A percentile compares a stretch with the other conserved stretches of the same genome.
Conservation (phyloP, 2,888 invertebrate genomes). For the Tromatobia lineatoria region DNA sequence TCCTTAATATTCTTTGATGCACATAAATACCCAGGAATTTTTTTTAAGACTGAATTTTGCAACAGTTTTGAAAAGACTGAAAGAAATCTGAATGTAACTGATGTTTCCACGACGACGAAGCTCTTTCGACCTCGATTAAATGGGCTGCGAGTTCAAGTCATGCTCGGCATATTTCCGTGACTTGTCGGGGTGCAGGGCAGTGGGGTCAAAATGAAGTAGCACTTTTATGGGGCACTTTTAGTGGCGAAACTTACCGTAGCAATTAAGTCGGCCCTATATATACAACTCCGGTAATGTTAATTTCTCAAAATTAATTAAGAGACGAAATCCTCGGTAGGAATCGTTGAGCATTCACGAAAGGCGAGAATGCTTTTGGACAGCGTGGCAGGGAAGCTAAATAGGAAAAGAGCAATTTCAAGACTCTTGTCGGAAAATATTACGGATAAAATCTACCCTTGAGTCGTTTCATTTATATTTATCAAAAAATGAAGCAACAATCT, state of each 20-base stretch:
- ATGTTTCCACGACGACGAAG: conserved; percentile 55
- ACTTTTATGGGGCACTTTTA: conserved; percentile 76
- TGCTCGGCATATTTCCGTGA: conserved; percentile 69
- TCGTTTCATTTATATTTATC: conserved; percentile 17
- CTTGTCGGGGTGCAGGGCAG: conserved; percentile 55
- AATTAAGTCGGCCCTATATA: conserved; percentile 76
- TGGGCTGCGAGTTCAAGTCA: conserved; percentile 61
- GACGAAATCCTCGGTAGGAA: conserved; percentile 72
- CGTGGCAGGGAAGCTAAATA: conserved; percentile 18
- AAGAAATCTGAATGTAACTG: conserved; percentile 42
- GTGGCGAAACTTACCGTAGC: conserved; percentile 75
- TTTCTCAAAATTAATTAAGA: conserved; percentile 82
- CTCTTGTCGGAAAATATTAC: conserved; percentile 46
- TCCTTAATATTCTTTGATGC: too few relatives aligned
- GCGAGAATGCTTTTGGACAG: conserved; percentile 45
- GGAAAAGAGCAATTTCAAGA: conserved; percentile 53
- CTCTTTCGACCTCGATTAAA: conserved; percentile 68
- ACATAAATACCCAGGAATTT: neutral
- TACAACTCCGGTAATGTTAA: conserved; percentile 75
- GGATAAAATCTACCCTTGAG: conserved; percentile 48
- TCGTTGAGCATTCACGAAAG: conserved; percentile 57
- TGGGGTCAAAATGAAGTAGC: conserved; percentile 70
- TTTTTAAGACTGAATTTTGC: neutral
- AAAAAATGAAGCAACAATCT: neutral
- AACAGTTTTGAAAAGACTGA: conserved; percentile 26